Base-by-base conservation (phyloP, 2,113 vertebrate species). In the Notothenia rossii region DNA sequence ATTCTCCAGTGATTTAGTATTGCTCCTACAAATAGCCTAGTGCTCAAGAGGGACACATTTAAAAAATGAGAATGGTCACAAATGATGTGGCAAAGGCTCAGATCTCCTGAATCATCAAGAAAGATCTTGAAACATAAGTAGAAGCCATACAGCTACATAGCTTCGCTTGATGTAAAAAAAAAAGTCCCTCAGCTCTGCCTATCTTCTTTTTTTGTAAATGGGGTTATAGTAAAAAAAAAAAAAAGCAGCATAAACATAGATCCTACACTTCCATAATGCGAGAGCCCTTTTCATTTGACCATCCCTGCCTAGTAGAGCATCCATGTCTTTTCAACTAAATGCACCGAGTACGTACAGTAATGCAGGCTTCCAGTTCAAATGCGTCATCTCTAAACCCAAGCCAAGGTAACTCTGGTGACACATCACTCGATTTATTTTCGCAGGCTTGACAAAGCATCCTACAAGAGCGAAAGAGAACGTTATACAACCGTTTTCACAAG, bases 391-490 rank as follows among this genome's bases (percentile, higher is more conserved):
- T 18, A 6, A 45, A 33, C 9, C 49, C n/a, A 55, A 45, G 33
- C 5, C 3, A 71, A 50, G 5, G 18, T 62, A 54, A 73, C 45
- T 22, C 22, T 25, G 15, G 50, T 70, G 62, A 51, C 48, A 73
- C 25, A 49, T 48, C 43, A 40, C 54, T 15, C 33, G 53, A 22
- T 9, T 40, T 69, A 56, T 40, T 40, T 70, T 51, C 33, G 50
- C 13, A 46, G 36, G 15, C 46, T 56, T 53, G 43, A 74, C 50
- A 64, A 75, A 60, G 45, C 66, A 40, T 53, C 13, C 58, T 40
- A 72, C 60, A 63, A 87, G 10, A 66, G 50, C 46, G 46, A 60
- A 18, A 62, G 20, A 74, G 10, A 77, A n/a, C 15, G 64, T n/a
- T 54, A 51, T 13, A 50, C 5, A 45, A 65, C 7, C 11, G 4